These are phyloP conservation scores for Phrynocephalus guinanensis DNA, from an alignment of 2,797 vertebrate species.

Conservation along the genomic window DNA sequence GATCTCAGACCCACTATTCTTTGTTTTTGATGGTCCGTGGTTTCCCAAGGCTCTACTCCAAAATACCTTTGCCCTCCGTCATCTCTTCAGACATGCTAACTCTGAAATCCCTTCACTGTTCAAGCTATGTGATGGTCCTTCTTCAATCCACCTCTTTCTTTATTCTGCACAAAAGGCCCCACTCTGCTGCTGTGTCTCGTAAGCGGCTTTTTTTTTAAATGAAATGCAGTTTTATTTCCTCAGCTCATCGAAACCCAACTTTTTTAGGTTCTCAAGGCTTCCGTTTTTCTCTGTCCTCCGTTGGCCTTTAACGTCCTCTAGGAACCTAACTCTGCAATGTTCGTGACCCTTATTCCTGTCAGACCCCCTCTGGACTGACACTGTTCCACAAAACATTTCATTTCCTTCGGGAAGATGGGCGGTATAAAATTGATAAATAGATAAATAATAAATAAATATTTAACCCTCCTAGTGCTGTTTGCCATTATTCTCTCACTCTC, in stretches of 20 bases:
- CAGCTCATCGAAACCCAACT: background rate
- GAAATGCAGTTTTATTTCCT: background rate
- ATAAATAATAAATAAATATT: too few species aligned
- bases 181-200: too few species aligned
- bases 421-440: too few species aligned
- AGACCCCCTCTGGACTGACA: background rate
- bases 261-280: too few species aligned
- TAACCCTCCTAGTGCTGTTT: background rate
- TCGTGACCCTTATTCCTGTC: background rate
- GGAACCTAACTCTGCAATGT: background rate
- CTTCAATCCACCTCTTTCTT: background rate
- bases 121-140: background rate
- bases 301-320: background rate
- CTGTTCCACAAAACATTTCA: background rate
- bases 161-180: too few species aligned
- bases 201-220: too few species aligned
- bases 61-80: too few species aligned
- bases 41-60: too few species aligned
- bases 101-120: background rate
- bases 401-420: background rate
- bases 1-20: too few species aligned
- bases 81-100: background rate
- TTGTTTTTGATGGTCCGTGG: too few species aligned
- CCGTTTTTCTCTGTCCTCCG: too few species aligned
- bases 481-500: background rate